A percentile compares a stretch with the other conserved stretches of the same genome.
Conservation (phyloP, 35 echinoderm and acorn worm species). For the Ophioderma brevispina region DNA sequence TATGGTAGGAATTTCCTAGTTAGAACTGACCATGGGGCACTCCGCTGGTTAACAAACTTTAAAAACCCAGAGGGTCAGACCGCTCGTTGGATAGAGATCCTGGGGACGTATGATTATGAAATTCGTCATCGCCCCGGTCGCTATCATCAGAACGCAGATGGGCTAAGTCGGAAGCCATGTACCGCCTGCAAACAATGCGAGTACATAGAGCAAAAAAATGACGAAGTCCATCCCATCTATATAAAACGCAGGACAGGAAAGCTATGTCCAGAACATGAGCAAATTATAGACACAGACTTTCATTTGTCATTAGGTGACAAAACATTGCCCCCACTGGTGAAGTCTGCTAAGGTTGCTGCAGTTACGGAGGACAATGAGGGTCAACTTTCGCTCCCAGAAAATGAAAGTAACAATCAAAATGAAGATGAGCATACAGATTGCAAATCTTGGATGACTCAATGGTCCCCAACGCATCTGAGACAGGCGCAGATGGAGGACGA, state of each 20-base stretch:
- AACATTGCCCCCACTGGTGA: no score
- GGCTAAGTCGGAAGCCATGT: constrained; percentile 15
- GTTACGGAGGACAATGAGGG: no score
- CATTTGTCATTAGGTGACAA: no score
- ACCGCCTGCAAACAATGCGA: background rate
- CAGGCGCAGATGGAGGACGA: background rate
- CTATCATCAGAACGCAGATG: constrained; percentile 49
- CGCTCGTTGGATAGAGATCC: constrained; percentile 56
- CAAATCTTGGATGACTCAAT: background rate
- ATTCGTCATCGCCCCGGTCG: constrained; percentile 52
- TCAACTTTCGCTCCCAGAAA: no score
- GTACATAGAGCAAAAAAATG: background rate
- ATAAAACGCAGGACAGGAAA: background rate
- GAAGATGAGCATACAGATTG: no score
- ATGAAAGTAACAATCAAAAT: no score
- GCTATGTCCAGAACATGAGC: background rate
- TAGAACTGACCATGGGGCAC: constrained; percentile 66
- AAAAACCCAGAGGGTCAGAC: constrained; percentile 33
- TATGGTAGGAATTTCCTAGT: constrained; percentile 48
- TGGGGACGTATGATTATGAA: constrained; percentile 40
- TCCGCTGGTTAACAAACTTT: constrained; percentile 45
- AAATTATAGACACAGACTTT: no score
- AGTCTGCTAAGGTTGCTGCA: no score
- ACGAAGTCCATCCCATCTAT: background rate
- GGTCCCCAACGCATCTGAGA: background rate